These are phyloP conservation scores for Bambusicola thoracicus DNA, from an alignment of 2,113 vertebrate species.

Conservation along the genomic window DNA sequence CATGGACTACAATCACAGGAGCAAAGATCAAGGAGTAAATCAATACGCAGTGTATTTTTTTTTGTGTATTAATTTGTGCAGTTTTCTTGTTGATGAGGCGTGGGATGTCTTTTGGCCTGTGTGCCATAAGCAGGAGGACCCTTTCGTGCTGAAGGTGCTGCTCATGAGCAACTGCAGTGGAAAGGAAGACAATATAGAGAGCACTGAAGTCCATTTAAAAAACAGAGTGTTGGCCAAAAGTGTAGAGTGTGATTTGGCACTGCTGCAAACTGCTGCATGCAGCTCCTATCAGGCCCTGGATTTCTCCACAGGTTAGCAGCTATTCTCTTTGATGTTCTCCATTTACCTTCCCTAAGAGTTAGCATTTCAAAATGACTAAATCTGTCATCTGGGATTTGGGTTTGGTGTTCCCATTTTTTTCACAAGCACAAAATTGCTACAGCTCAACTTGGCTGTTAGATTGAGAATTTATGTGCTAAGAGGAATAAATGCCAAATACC, in stretches of 20 bases:
- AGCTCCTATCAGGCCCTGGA: neutral
- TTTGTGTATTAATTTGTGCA: neutral
- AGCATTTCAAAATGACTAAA: conserved; percentile 39
- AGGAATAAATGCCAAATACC: conserved; percentile 61
- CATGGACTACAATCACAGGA: neutral
- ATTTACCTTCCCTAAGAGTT: neutral
- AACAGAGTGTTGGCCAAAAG: conserved; percentile 9
- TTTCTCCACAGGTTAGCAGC: conserved; percentile 54
- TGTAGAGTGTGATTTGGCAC: neutral
- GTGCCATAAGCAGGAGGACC: neutral
- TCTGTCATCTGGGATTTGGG: neutral
- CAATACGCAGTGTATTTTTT: too few species aligned
- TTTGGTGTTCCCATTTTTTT: neutral
- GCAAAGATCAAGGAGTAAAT: neutral
- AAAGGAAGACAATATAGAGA: neutral
- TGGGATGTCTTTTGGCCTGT: neutral
- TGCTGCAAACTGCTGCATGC: neutral
- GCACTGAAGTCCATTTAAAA: conserved; percentile 28
- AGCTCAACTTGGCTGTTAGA: conserved; percentile 3
- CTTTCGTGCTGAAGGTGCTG: neutral
- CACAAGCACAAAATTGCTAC: conserved; percentile 5
- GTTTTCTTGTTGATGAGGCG: neutral
- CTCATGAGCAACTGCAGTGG: neutral
- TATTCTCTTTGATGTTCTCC: conserved; percentile 40
- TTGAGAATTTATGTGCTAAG: conserved; percentile 40